Evolutionary conservation across 2,888 invertebrate genomes (phyloP).

Genomic region (Xylocampa areola): DNA sequence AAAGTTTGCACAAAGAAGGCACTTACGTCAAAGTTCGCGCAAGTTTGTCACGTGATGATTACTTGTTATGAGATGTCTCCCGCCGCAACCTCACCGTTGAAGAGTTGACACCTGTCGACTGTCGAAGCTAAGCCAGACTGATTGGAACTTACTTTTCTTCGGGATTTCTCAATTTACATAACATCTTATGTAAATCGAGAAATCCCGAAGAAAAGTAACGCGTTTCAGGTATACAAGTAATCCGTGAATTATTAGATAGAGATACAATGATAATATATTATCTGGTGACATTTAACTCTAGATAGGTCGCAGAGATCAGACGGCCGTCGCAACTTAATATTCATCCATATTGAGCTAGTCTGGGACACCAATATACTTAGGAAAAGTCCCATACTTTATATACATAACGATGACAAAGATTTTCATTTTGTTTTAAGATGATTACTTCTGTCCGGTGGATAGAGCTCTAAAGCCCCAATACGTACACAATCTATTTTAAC

Average conservation of each 20-base stretch:
- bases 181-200: slow-evolving; percentile 27
- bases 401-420: too few relatives aligned
- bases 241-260: slow-evolving; percentile 23
- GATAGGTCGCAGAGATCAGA: too few relatives aligned
- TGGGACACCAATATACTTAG: too few relatives aligned
- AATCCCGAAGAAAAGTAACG: slow-evolving; percentile 28
- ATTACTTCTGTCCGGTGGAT: too few relatives aligned
- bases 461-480: not conserved
- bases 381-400: too few relatives aligned
- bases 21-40: slow-evolving; percentile 68
- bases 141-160: slow-evolving; percentile 67
- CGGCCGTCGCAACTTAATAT: too few relatives aligned
- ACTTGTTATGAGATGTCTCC: slow-evolving; percentile 73
- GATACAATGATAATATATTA: too few relatives aligned
- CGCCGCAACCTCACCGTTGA: slow-evolving; percentile 37
- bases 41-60: slow-evolving; percentile 80
- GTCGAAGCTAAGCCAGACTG: slow-evolving; percentile 76
- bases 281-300: not conserved
- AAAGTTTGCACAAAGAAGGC: slow-evolving; percentile 59
- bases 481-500: slow-evolving; percentile 28
- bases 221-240: slow-evolving; percentile 15
- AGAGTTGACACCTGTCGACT: slow-evolving; percentile 80
- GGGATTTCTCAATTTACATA: slow-evolving; percentile 41
- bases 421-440: too few relatives aligned
- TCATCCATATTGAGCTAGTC: too few relatives aligned